These are phyloP conservation scores for Bathynomus jamesi DNA, from an alignment of 1,140 invertebrate genomes.

Conservation along the genomic window DNA sequence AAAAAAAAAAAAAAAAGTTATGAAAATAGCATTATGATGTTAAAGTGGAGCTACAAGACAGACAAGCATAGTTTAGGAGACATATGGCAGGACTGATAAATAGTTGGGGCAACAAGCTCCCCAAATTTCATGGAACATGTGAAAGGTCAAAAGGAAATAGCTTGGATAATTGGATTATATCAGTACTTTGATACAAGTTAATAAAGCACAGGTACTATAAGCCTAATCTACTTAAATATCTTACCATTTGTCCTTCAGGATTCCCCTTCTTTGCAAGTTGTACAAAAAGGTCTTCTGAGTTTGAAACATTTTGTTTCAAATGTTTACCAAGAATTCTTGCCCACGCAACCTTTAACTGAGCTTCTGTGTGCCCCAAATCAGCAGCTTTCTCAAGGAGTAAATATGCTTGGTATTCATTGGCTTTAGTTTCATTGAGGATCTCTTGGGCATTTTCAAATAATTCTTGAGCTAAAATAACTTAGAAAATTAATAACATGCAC, in stretches of 20 bases:
- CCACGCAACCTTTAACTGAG: conserved; percentile 77
- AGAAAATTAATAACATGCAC: too few species aligned
- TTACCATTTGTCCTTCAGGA: conserved; percentile 80
- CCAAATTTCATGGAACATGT: too few species aligned
- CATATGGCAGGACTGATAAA: too few species aligned
- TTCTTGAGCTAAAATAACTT: not conserved
- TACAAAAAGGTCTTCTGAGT: conserved; percentile 68
- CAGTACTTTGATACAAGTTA: not conserved
- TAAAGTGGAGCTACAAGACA: too few species aligned
- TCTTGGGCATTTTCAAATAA: conserved; percentile 51
- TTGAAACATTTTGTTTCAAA: conserved; percentile 62
- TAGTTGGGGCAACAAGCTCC: too few species aligned
- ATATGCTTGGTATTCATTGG: conserved; percentile 58
- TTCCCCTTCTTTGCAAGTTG: conserved; percentile 66
- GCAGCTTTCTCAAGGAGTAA: conserved; percentile 63
- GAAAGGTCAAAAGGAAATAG: too few species aligned
- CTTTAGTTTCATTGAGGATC: conserved; percentile 57
- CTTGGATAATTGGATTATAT: too few species aligned
- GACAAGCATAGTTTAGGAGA: too few species aligned
- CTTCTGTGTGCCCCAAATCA: conserved; percentile 65
- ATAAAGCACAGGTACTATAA: not conserved
- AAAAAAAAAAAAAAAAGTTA: too few species aligned
- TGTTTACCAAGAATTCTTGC: conserved; percentile 68
- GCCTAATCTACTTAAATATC: too few species aligned
- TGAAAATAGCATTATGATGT: too few species aligned